phyloP scores from a whole-genome alignment of 2,888 invertebrate genomes.

The Philhelius pedissequus region DNA sequence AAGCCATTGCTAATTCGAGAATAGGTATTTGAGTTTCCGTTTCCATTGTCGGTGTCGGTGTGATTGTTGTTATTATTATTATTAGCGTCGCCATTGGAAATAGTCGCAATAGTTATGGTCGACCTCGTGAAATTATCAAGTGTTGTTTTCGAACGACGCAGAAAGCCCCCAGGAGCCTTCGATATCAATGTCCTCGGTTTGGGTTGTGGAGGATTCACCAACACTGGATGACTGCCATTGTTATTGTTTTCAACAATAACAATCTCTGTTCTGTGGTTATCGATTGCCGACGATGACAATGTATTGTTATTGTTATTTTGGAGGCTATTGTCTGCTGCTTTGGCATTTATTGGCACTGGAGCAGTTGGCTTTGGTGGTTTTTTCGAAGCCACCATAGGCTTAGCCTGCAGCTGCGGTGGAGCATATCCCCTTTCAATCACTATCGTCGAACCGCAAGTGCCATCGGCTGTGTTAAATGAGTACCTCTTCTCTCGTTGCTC shows the following conservation, averaged over 20 bases:
- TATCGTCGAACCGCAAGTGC: constrained; percentile 14
- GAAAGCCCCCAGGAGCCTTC: constrained; percentile 68
- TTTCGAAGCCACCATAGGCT: constrained; percentile 45
- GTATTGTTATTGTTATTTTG: constrained; percentile 31
- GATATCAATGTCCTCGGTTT: constrained; percentile 68
- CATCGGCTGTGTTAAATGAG: constrained; percentile 61
- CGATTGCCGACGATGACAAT: constrained; percentile 41
- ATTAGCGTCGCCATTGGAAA: constrained; percentile 38
- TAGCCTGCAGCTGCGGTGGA: constrained; percentile 50
- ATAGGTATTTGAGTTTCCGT: constrained; percentile 27
- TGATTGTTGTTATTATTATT: constrained; percentile 40
- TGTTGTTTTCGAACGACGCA: constrained; percentile 76
- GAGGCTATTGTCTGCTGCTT: constrained; percentile 24
- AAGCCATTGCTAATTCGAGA: constrained; percentile 66
- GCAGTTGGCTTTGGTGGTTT: constrained; percentile 52
- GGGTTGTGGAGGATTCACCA: constrained; percentile 56
- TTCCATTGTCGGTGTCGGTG: constrained; percentile 24
- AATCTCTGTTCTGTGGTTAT: constrained; percentile 61
- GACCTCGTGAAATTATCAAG: constrained; percentile 72
- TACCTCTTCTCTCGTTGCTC: constrained; percentile 72
- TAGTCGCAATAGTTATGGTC: constrained; percentile 36
- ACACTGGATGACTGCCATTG: constrained; percentile 34
- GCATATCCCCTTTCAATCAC: constrained; percentile 33
- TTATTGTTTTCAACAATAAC: constrained; percentile 52
- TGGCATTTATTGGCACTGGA: constrained; percentile 48